A percentile compares a stretch with the other conserved stretches of the same genome.
Conservation (phyloP, 2,888 invertebrate species). For the Augochlorella aurata region DNA sequence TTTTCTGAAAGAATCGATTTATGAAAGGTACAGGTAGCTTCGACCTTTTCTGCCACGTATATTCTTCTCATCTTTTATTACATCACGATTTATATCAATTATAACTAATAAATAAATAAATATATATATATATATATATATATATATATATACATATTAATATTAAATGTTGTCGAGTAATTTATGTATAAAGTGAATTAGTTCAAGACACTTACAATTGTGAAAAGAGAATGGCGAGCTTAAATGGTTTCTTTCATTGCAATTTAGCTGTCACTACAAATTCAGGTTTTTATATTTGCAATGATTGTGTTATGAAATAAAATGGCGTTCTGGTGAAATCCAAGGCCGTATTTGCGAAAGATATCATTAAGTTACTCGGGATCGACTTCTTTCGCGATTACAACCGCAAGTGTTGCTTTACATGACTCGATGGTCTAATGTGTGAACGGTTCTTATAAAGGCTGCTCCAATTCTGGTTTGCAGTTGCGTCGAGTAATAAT, state of each 20-base stretch:
- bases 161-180: not conserved
- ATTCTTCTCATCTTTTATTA: too few relatives aligned
- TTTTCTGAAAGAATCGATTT: too few relatives aligned
- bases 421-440: not conserved
- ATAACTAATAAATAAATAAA: too few relatives aligned
- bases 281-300: not conserved
- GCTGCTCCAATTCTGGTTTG: not conserved
- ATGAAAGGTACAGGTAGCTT: too few relatives aligned
- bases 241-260: not conserved
- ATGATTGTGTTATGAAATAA: not conserved
- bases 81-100: too few relatives aligned
- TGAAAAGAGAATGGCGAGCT: not conserved
- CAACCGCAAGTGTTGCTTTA: conserved; percentile 34
- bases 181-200: not conserved
- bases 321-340: not conserved
- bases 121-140: too few relatives aligned
- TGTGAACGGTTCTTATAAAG: not conserved
- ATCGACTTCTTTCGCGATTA: conserved; percentile 6
- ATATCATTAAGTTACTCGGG: conserved; percentile 22
- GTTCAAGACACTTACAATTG: not conserved
- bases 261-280: not conserved
- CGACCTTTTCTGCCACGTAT: too few relatives aligned
- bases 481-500: not conserved
- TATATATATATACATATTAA: too few relatives aligned
- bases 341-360: conserved; percentile 21